Evolutionary conservation across 2,113 vertebrate genomes (phyloP).

Genomic region (Uropsilus gracilis): DNA sequence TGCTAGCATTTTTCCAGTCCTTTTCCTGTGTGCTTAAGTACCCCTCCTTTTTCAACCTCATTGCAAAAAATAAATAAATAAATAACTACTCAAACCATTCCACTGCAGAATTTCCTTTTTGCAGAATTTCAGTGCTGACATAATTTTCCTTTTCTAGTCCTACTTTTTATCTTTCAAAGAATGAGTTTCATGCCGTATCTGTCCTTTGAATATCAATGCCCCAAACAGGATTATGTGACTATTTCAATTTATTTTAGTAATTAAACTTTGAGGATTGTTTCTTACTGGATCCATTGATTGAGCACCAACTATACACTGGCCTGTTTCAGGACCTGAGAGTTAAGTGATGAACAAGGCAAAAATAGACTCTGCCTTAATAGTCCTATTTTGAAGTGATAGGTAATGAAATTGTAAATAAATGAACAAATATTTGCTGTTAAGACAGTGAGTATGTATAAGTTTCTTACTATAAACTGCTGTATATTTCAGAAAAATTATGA

Average conservation of each 20-base stretch:
- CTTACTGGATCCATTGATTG: background rate
- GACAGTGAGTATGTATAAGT: background rate
- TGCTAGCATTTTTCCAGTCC: background rate
- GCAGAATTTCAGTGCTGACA: slow-evolving; percentile 58
- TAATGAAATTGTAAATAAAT: background rate
- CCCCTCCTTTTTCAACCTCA: background rate
- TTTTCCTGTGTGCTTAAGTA: background rate
- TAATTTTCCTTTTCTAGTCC: background rate
- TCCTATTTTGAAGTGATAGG: background rate
- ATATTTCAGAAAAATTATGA: background rate
- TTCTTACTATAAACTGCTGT: background rate
- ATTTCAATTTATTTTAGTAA: background rate
- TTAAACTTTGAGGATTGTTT: background rate
- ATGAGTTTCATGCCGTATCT: slow-evolving; percentile 9
- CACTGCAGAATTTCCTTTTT: slow-evolving; percentile 55
- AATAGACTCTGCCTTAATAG: background rate
- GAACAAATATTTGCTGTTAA: background rate
- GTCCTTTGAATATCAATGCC: background rate
- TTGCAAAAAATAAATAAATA: background rate
- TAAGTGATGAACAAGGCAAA: background rate
- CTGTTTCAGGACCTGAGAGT: background rate
- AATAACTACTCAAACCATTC: slow-evolving; percentile 26
- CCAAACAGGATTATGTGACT: background rate
- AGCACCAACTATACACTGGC: background rate
- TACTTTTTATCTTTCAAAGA: slow-evolving; percentile 2